Percentiles rank a stretch among this genome's conserved stretches.
These are phyloP conservation scores for Drosophila trapezifrons DNA, from an alignment of 1,140 invertebrate species.

Conservation along the genomic window DNA sequence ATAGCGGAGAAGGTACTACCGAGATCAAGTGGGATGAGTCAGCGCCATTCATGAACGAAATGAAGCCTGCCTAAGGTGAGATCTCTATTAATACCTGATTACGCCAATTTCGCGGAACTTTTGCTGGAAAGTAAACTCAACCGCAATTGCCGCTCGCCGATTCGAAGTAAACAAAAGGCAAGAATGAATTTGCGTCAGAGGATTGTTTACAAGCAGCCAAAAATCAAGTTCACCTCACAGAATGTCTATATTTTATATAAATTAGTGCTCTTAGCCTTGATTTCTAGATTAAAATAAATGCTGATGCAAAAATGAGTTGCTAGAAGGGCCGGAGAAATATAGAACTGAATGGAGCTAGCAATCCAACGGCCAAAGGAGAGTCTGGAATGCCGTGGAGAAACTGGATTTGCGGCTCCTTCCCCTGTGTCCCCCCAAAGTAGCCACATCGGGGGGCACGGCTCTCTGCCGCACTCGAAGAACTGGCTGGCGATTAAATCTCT, in stretches of 20 bases:
- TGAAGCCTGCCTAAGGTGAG: background rate
- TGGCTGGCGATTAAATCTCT: slow-evolving; percentile 71
- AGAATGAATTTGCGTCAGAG: slow-evolving; percentile 28
- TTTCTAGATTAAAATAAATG: background rate
- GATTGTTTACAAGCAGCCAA: slow-evolving; percentile 2
- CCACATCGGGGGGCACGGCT: slow-evolving; percentile 5
- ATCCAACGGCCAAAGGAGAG: slow-evolving; percentile 14
- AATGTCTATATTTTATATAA: background rate
- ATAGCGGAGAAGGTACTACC: slow-evolving; percentile 22
- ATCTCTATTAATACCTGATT: slow-evolving; percentile 15
- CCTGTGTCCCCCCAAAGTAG: background rate
- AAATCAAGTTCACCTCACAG: slow-evolving; percentile 2
- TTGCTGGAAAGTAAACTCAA: slow-evolving; percentile 1
- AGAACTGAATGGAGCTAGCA: background rate
- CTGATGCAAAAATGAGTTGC: background rate
- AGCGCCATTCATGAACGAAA: background rate
- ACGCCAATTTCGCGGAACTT: slow-evolving; percentile 4
- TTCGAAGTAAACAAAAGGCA: slow-evolving; percentile 24
- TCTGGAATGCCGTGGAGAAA: slow-evolving; percentile 50
- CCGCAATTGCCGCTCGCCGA: background rate
- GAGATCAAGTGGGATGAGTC: slow-evolving; percentile 24
- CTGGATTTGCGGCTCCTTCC: slow-evolving; percentile 52
- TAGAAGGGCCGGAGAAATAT: slow-evolving; percentile 1
- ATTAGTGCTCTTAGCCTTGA: background rate
- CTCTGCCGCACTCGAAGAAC: slow-evolving; percentile 18